A percentile compares a stretch with the other conserved stretches of the same genome.
Conservation (phyloP, 1,140 invertebrate genomes). For the Drosophila bipectinata region DNA sequence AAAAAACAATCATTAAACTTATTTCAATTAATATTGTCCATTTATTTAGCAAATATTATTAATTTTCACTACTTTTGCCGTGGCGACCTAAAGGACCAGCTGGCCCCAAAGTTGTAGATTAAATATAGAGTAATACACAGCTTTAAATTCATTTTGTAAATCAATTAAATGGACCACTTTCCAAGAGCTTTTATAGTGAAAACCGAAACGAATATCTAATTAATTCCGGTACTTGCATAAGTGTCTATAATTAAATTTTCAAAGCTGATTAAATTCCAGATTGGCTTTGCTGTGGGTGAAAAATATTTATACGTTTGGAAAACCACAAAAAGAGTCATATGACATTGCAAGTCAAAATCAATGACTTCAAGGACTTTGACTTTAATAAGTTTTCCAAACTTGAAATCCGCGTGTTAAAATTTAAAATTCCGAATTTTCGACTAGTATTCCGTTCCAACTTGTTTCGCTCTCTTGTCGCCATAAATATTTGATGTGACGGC, state of each 20-base stretch:
- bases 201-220: not conserved
- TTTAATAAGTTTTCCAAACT: constrained; percentile 19
- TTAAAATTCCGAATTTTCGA: constrained; percentile 42
- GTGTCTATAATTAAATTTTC: constrained; percentile 5
- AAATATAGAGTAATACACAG: not conserved
- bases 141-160: constrained; percentile 8
- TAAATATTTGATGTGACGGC: constrained; percentile 76
- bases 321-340: too few relatives aligned
- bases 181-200: not conserved
- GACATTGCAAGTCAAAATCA: not conserved
- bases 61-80: not conserved
- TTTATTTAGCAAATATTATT: constrained; percentile 1
- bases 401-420: constrained; percentile 31
- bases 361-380: constrained; percentile 10
- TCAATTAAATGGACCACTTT: not conserved
- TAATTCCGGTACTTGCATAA: not conserved
- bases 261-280: not conserved
- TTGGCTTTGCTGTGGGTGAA: not conserved
- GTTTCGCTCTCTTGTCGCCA: constrained; percentile 57
- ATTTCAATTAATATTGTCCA: not conserved
- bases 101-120: constrained; percentile 1
- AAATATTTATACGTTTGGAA: not conserved
- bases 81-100: constrained; percentile 11
- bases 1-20: too few relatives aligned
- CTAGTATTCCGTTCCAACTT: constrained; percentile 25